phyloP scores from a whole-genome alignment of 2,797 vertebrate species.

The Mormyrops attenuatus region DNA sequence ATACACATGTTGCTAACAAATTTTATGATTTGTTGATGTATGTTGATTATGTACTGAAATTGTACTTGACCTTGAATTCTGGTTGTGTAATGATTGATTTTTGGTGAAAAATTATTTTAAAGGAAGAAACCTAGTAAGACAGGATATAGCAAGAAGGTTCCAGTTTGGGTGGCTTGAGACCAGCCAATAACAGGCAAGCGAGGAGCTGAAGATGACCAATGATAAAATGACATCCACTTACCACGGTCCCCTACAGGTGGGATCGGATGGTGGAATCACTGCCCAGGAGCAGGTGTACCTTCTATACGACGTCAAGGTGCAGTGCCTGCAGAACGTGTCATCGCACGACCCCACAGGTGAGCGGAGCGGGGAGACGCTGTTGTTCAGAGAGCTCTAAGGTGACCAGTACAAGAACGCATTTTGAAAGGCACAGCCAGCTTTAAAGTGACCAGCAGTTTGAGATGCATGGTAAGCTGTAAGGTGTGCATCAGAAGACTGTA shows the following conservation, averaged over 20 bases:
- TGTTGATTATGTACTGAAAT: neutral
- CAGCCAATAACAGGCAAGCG: too few species aligned
- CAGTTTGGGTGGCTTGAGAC: neutral
- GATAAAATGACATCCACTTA: neutral
- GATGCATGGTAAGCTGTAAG: too few species aligned
- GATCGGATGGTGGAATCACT: constrained; percentile 11
- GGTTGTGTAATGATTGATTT: neutral
- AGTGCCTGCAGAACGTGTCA: constrained; percentile 7
- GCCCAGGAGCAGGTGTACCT: constrained; percentile 17
- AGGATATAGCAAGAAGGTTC: neutral
- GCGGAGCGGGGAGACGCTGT: neutral
- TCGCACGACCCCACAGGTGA: constrained; percentile 2
- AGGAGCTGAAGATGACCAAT: neutral
- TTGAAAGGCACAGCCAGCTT: too few species aligned
- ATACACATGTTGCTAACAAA: neutral
- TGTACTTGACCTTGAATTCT: neutral
- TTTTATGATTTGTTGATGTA: neutral
- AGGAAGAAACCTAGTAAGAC: neutral
- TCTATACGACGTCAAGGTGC: neutral
- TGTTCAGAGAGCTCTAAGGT: neutral
- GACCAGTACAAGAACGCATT: too few species aligned
- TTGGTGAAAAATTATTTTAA: neutral
- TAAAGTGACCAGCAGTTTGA: neutral
- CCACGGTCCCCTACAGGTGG: neutral
- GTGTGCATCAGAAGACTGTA: too few species aligned